Conservation (phyloP, 2,888 invertebrate genomes). For the Drosophila sordidula region DNA sequence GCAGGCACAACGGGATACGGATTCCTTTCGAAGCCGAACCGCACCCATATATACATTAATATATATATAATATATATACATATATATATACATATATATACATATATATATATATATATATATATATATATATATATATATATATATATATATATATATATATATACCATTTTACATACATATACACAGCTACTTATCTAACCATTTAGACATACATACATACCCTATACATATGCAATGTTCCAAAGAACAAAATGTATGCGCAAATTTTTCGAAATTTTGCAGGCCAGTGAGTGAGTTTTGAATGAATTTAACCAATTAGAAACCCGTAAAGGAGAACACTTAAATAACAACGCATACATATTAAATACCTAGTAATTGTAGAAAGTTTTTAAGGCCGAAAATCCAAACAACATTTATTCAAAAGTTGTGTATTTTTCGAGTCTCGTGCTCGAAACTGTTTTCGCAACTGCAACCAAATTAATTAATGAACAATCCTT, state of each 20-base stretch:
- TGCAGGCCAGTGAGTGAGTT: constrained; percentile 59
- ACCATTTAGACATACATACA: constrained; percentile 37
- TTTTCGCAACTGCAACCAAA: constrained; percentile 18
- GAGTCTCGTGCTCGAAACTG: constrained; percentile 1
- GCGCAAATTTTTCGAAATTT: constrained; percentile 19
- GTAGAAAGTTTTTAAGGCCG: constrained; percentile 30
- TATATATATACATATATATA: constrained; percentile 21
- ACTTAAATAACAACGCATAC: neutral
- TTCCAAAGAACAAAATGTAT: constrained; percentile 47
- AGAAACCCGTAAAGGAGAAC: constrained; percentile 12
- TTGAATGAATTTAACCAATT: constrained; percentile 62
- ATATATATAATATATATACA: constrained; percentile 12
- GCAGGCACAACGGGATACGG: constrained; percentile 40
- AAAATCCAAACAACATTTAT: constrained; percentile 6
- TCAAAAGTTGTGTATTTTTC: constrained; percentile 27
- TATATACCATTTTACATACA: constrained; percentile 25
- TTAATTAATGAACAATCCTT: constrained; percentile 11
- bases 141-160: constrained; percentile 14
- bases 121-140: constrained; percentile 25
- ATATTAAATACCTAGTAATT: constrained; percentile 17
- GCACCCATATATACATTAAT: constrained; percentile 28
- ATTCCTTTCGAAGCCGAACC: constrained; percentile 34
- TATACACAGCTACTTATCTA: constrained; percentile 29
- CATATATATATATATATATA: constrained; percentile 13
- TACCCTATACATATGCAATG: constrained; percentile 55